phyloP scores from a whole-genome alignment of 2,797 vertebrate species.

The Hydrophis major region DNA sequence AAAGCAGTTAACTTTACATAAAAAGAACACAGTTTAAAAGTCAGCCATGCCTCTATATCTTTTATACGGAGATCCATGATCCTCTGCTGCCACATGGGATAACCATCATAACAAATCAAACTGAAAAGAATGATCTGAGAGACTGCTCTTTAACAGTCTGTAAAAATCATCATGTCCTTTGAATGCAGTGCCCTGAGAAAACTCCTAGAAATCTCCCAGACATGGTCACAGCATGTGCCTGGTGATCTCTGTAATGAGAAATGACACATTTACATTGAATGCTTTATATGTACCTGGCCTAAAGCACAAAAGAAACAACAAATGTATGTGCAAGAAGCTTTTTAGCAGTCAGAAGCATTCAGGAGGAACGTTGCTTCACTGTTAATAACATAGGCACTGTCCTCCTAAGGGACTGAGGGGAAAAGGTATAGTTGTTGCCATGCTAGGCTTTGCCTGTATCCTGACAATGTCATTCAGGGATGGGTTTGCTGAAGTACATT shows the following conservation, averaged over 20 bases:
- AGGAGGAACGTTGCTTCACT: constrained; percentile 29
- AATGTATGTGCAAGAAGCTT: constrained; percentile 4
- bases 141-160: constrained; percentile 38
- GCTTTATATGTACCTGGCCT: constrained; percentile 35
- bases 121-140: constrained; percentile 23
- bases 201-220: neutral
- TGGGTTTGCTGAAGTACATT: neutral
- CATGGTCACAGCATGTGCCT: constrained; percentile 17
- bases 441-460: neutral
- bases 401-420: neutral
- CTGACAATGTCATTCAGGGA: constrained; percentile 25
- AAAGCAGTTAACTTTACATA: neutral
- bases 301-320: constrained; percentile 40
- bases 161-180: constrained; percentile 35
- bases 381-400: neutral
- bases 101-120: neutral
- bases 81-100: constrained; percentile 13
- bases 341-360: constrained; percentile 37
- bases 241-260: constrained; percentile 38
- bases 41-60: neutral
- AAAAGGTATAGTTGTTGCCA: neutral
- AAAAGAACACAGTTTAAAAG: constrained; percentile 7
- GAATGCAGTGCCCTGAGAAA: constrained; percentile 29
- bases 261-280: constrained; percentile 47
- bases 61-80: neutral